These are phyloP conservation scores for Hydrochoerus hydrochaeris DNA, from an alignment of 2,113 vertebrate genomes.

Conservation along the genomic window DNA sequence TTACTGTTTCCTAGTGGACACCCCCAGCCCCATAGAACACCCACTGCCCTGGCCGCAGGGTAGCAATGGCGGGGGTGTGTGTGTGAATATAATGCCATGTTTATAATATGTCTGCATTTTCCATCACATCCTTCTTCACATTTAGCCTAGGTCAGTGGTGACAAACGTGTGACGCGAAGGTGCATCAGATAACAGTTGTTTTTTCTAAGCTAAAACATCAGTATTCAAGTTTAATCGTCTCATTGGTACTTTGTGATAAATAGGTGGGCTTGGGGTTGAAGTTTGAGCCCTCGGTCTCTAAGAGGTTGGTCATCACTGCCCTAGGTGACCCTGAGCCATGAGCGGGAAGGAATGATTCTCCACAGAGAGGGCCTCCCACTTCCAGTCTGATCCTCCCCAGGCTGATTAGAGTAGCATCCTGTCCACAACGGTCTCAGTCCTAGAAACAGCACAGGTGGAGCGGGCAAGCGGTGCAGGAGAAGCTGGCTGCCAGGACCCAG, in stretches of 20 bases:
- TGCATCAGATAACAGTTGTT: background rate
- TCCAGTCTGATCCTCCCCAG: background rate
- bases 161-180: background rate
- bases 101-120: background rate
- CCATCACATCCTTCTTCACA: background rate
- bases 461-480: background rate
- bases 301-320: background rate
- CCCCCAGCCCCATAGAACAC: fast-evolving
- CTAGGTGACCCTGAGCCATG: background rate
- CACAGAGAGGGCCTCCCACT: background rate
- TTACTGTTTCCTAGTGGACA: background rate
- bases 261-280: background rate
- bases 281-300: background rate
- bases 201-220: background rate
- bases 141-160: background rate
- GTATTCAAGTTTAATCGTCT: background rate
- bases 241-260: background rate
- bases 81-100: background rate
- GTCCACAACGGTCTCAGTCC: background rate
- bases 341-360: background rate
- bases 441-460: background rate
- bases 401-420: background rate
- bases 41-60: background rate
- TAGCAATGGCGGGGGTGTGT: no score
- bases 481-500: background rate